Evolutionary conservation across 1,140 invertebrate genomes (phyloP), one percentile per base, ranked within the genome.

Genomic region (Drosophila bifasciata): DNA sequence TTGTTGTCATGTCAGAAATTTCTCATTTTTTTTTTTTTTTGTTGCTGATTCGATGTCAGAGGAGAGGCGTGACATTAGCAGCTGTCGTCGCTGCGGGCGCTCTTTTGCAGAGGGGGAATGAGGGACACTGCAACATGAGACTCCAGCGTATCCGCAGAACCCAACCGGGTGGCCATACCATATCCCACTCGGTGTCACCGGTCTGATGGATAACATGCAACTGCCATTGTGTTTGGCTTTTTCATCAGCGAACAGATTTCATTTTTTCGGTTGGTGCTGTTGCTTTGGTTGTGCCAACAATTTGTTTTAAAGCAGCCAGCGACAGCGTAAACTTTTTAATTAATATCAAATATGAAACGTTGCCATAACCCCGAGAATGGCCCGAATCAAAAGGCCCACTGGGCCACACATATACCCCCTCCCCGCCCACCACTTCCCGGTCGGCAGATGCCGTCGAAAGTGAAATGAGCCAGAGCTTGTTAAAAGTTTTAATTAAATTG

Each of bases 401-500:
- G 58, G 13, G 19, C 19, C 19, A 41, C 11, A n/a, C 48, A 39
- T 13, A 50, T 19, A 32, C 61, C 32, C n/a, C 23, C n/a, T n/a
- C n/a, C n/a, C n/a, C n/a, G n/a, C n/a, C n/a, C n/a, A n/a, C n/a
- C n/a, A n/a, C n/a, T n/a, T n/a, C n/a, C 8, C 32, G 3, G 25
- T 16, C 49, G 62, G 45, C 25, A 36, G 41, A 58, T 40, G 70
- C 50, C 60, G 55, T 64, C 67, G 80, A 86, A 88, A 88, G 78
- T 83, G 81, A 86, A 85, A 81, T 80, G 81, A 85, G 76, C 52
- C 77, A 74, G 55, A 80, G 80, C 77, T 74, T 86, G 81, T 86
- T 88, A 88, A 83, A 89, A 88, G 62, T 88, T 88, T 88, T 88
- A 88, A 88, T 88, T 88, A 88, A 88, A 88, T 88, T 88, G 70